Percentiles rank a stretch among this genome's conserved stretches.
Conservation (phyloP, 2,797 vertebrate genomes). For the Sciurus carolinensis region DNA sequence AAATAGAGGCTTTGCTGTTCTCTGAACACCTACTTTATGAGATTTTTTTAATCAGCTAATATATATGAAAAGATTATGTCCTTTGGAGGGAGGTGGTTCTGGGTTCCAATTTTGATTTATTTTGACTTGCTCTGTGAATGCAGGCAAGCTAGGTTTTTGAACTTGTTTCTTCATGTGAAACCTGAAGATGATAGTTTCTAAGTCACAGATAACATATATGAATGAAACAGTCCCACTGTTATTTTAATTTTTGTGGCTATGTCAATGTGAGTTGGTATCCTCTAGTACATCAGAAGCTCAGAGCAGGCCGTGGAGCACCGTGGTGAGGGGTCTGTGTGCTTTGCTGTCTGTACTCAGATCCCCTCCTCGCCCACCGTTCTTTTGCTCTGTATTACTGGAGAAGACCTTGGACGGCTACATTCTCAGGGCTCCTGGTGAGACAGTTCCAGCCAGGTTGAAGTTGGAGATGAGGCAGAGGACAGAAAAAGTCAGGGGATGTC, state of each 20-base stretch:
- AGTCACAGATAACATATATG: not conserved
- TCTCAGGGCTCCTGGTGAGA: not conserved
- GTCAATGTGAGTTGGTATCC: not conserved
- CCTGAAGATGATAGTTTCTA: not conserved
- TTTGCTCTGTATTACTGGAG: not conserved
- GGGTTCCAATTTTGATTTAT: not conserved
- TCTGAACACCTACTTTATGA: not conserved
- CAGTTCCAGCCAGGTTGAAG: not conserved
- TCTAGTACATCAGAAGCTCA: not conserved
- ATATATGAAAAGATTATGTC: not conserved
- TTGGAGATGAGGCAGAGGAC: not conserved
- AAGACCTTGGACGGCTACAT: not conserved
- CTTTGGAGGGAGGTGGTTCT: not conserved
- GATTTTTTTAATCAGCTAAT: not conserved
- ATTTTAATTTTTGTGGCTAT: not conserved
- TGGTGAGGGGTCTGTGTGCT: not conserved
- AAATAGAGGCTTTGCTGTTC: not conserved
- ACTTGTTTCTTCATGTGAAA: not conserved
- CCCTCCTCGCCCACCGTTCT: not conserved
- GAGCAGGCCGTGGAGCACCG: not conserved
- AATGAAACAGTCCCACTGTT: not conserved
- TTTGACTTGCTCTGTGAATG: conserved; percentile 35
- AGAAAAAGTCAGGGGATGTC: not conserved
- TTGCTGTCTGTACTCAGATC: not conserved
- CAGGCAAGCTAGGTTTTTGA: not conserved